Base-by-base conservation (phyloP, 2,797 vertebrate species). In the Tapirus indicus region DNA sequence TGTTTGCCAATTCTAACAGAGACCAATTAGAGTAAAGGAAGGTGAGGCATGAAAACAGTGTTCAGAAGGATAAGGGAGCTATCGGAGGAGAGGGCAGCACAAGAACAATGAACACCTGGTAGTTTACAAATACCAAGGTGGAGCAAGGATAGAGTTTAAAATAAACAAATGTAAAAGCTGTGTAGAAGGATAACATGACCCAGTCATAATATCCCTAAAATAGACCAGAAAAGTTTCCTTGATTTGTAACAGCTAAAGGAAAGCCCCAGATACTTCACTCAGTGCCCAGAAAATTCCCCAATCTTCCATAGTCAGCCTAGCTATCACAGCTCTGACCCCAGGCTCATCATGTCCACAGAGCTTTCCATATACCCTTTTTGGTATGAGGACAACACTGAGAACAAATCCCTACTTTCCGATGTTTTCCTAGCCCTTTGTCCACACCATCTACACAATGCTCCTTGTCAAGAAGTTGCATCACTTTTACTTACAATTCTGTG, bases 361-460 rank as follows among this genome's bases (percentile, higher is more conserved):
- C 38, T 72, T 25, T 21, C 38, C 38, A 41, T 41, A 35, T 27
- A 52, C 62, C 44, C 32, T 52, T 84, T n/a, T n/a, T 66, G 32
- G 35, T n/a, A 49, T n/a, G 29, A 49, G 35, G 47, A 68, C 32
- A 4, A 1, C 20, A 11, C 47, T 14, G 11, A 38, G 64, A 29
- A 35, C 14, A 29, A 68, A 69, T n/a, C 5, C 62, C 14, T 85
- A 16, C 7, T 38, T 85, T 79, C 23, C 5, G 56, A 8, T 23
- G 16, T 27, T 79, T 38, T 54, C 32, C 54, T 49, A 79, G 54
- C 54, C 52, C 77, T 79, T 79, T 20, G 54, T 11, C n/a, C 23
- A 58, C 0, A 38, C 32, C 49, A 56, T 2, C 29, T 54, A 68
- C n/a, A 44, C 0, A 0, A 21, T 8, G 7, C 13, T 23, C 68